These are phyloP conservation scores for Gambusia holbrooki DNA, from an alignment of 2,113 vertebrate species.

Conservation along the genomic window DNA sequence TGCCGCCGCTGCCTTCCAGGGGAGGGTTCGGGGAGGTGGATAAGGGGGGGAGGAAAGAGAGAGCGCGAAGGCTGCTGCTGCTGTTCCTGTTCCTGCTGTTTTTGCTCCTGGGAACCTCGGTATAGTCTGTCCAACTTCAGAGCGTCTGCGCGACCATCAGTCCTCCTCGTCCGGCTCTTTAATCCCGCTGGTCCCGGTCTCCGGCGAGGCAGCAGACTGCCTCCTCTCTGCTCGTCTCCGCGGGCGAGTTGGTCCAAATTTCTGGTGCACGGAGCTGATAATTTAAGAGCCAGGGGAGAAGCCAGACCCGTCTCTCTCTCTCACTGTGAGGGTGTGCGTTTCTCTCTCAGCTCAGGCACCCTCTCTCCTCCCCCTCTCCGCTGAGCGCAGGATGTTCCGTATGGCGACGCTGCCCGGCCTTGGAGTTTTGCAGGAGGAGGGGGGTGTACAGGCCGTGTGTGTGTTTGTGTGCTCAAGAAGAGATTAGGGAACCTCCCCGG, in stretches of 20 bases:
- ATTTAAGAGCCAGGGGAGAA: constrained; percentile 69
- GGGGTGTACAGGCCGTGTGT: constrained; percentile 9
- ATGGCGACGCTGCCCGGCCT: constrained; percentile 73
- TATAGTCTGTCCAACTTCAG: constrained; percentile 69
- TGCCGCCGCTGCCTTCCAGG: constrained; percentile 59
- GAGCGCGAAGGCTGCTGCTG: constrained; percentile 2
- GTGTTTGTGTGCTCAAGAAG: constrained; percentile 22
- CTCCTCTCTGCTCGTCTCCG: background rate
- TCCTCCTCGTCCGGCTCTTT: constrained; percentile 48
- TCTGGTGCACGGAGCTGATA: constrained; percentile 54
- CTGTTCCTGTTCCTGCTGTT: constrained; percentile 17
- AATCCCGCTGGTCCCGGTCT: constrained; percentile 58
- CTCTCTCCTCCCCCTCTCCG: constrained; percentile 69
- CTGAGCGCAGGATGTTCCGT: constrained; percentile 79
- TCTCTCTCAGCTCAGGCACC: constrained; percentile 15
- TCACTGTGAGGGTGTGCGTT: background rate
- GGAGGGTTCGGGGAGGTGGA: constrained; percentile 33
- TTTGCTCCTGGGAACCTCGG: constrained; percentile 39
- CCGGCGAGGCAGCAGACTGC: constrained; percentile 4
- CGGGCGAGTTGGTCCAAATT: constrained; percentile 12
- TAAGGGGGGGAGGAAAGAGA: constrained; percentile 23
- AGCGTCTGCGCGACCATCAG: constrained; percentile 71
- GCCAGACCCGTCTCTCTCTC: background rate
- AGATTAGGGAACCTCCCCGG: constrained; percentile 42
- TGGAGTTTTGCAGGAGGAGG: constrained; percentile 66